A percentile compares a stretch with the other conserved stretches of the same genome.
Conservation (phyloP, 2,113 vertebrate genomes). For the Archocentrus centrarchus region DNA sequence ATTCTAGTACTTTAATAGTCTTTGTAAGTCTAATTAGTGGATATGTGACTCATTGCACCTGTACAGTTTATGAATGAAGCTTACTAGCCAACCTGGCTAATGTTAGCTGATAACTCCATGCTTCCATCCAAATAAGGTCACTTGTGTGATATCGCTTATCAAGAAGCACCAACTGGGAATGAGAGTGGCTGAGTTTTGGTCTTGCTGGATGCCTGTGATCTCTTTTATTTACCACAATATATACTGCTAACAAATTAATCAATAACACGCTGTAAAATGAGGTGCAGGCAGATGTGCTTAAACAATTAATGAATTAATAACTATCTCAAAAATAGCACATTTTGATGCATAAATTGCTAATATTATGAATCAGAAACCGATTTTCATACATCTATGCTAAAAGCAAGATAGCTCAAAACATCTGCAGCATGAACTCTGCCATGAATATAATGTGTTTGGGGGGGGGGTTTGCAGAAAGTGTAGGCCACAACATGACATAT, state of each 20-base stretch:
- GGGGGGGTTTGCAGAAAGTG: background rate
- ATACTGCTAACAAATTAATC: too few species aligned
- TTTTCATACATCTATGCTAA: background rate
- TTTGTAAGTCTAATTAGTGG: background rate
- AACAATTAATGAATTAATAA: too few species aligned
- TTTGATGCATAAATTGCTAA: background rate
- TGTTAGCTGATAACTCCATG: background rate
- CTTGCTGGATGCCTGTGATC: background rate
- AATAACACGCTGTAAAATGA: too few species aligned
- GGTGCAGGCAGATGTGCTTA: too few species aligned
- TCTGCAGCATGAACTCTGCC: background rate
- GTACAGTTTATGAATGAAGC: background rate
- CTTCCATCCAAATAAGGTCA: too few species aligned
- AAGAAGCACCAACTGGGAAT: background rate
- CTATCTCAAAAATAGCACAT: too few species aligned
- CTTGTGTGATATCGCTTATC: background rate
- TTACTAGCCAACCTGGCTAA: background rate
- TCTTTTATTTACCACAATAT: background rate
- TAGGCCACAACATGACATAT: constrained; percentile 8
- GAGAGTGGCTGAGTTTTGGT: background rate
- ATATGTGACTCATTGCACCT: background rate
- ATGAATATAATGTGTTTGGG: background rate
- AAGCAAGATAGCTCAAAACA: background rate
- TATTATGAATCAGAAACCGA: background rate
- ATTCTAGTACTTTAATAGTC: background rate